These are phyloP conservation scores for Ophion ellenae DNA, from an alignment of 2,888 invertebrate genomes.

Conservation along the genomic window DNA sequence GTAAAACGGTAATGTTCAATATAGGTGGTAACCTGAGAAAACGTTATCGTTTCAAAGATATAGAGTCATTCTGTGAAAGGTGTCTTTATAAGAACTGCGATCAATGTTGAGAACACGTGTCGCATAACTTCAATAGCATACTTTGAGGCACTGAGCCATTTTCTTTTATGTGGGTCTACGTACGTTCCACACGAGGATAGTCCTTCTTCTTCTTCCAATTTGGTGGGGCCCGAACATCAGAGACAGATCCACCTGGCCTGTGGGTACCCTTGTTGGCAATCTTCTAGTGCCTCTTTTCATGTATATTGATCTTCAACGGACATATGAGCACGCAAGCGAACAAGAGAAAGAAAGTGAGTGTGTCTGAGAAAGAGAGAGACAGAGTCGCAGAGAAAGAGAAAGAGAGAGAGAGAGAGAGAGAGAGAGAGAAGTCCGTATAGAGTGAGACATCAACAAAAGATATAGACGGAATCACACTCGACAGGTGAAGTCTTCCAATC, in stretches of 20 bases:
- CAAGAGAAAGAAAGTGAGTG: background rate
- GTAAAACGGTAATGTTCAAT: background rate
- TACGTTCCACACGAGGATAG: background rate
- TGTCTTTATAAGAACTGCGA: conserved; percentile 15
- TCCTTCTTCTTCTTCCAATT: background rate
- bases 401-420: background rate
- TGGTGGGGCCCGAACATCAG: background rate
- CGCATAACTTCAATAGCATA: background rate
- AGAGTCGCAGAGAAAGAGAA: too few species aligned
- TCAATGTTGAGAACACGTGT: conserved; percentile 16
- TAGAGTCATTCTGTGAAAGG: background rate
- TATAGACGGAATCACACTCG: background rate
- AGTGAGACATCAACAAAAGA: background rate
- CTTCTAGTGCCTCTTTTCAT: background rate
- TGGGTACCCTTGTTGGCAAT: background rate
- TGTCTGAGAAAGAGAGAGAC: background rate
- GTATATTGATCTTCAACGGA: conserved; percentile 8
- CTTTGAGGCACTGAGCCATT: background rate
- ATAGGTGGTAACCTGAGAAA: background rate
- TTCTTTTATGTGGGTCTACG: background rate
- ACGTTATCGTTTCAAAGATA: background rate
- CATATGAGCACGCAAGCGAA: background rate
- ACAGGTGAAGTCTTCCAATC: background rate
- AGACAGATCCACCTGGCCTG: background rate
- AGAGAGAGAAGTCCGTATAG: background rate